phyloP scores from a whole-genome alignment of 2,888 invertebrate genomes.

The Belgica antarctica region DNA sequence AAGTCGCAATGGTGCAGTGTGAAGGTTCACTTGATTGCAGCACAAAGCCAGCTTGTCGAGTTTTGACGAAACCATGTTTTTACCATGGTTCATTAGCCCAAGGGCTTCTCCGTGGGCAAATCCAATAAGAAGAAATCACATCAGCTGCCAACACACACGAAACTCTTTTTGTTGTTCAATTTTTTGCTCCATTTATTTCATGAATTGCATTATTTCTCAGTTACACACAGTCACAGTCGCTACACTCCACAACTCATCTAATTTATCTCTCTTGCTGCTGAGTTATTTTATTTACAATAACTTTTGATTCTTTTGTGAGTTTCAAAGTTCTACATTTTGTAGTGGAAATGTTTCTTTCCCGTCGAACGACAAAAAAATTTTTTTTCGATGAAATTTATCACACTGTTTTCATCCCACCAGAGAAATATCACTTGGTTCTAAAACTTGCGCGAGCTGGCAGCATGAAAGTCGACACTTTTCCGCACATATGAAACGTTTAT shows the following conservation, averaged over 20 bases:
- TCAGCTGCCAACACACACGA: neutral
- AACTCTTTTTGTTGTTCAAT: conserved; percentile 20
- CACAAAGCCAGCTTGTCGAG: neutral
- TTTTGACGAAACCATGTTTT: neutral
- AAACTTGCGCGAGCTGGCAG: neutral
- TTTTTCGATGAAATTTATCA: neutral
- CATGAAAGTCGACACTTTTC: neutral
- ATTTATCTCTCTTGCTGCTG: neutral
- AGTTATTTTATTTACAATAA: neutral
- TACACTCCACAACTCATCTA: neutral
- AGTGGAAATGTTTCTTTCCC: neutral
- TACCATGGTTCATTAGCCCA: conserved; percentile 42
- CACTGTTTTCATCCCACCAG: conserved; percentile 2
- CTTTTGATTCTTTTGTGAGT: neutral
- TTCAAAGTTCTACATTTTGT: neutral
- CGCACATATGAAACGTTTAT: neutral
- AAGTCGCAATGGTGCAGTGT: conserved; percentile 17
- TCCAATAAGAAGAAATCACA: no score
- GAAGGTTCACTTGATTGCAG: conserved; percentile 10
- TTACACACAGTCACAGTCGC: conserved; percentile 1
- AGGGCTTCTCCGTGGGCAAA: conserved; percentile 27
- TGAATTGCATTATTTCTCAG: conserved; percentile 14
- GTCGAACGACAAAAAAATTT: no score
- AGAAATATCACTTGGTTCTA: neutral
- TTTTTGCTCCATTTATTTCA: conserved; percentile 38